These are phyloP conservation scores for Rachycentron canadum DNA, from an alignment of 2,797 vertebrate genomes.

Conservation along the genomic window DNA sequence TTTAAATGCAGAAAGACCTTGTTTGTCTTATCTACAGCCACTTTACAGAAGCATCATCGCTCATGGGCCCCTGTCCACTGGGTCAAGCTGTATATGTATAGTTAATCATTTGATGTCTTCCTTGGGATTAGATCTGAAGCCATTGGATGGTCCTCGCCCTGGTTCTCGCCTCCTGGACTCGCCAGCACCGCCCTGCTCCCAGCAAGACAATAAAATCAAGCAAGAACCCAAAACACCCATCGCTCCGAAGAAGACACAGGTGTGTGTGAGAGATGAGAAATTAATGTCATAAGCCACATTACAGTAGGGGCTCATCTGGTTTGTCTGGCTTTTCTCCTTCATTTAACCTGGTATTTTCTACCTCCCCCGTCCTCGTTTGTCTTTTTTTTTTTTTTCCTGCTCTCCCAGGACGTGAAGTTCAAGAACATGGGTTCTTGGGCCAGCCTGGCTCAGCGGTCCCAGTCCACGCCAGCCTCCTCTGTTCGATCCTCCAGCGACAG, in stretches of 20 bases:
- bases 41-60: neutral
- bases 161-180: conserved; percentile 87
- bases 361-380: neutral
- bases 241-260: conserved; percentile 89
- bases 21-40: neutral
- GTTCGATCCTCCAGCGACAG: conserved; percentile 93
- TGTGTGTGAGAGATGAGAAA: conserved; percentile 37
- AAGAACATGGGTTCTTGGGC: conserved; percentile 96
- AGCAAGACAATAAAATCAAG: conserved; percentile 89
- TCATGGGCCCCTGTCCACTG: neutral
- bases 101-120: neutral
- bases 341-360: neutral
- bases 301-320: neutral
- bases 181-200: conserved; percentile 78
- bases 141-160: conserved; percentile 85
- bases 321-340: neutral
- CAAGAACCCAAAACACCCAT: conserved; percentile 91
- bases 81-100: neutral
- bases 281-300: neutral
- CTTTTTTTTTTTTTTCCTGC: neutral
- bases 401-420: conserved; percentile 88
- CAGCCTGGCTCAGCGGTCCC: conserved; percentile 91
- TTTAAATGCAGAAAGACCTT: neutral
- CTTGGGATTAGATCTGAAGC: conserved; percentile 87
- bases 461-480: conserved; percentile 87